phyloP scores from a whole-genome alignment of 2,113 vertebrate genomes.

The Caracal caracal region DNA sequence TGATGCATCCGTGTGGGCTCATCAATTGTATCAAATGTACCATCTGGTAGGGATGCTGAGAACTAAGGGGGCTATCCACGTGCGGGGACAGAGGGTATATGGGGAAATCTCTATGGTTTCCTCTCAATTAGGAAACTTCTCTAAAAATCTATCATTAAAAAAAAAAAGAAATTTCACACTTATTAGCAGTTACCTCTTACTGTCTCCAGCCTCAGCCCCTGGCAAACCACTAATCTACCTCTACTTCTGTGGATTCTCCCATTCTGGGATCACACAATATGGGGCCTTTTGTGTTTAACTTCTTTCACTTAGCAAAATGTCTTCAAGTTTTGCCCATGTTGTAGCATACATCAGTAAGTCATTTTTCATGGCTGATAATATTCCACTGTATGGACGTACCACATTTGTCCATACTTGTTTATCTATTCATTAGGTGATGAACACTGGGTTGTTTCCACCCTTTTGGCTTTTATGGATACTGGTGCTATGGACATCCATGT shows the following conservation, averaged over 20 bases:
- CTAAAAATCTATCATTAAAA: background rate
- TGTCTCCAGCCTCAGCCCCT: too few relatives aligned
- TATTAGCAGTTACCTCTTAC: background rate
- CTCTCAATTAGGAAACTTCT: background rate
- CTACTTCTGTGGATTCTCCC: background rate
- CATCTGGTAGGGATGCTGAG: background rate
- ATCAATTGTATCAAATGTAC: background rate
- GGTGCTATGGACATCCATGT: background rate
- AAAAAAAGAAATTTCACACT: background rate
- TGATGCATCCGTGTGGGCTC: accelerated
- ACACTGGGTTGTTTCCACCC: background rate
- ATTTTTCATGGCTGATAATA: background rate
- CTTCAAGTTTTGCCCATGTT: background rate
- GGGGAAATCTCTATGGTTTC: background rate
- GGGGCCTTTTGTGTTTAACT: background rate
- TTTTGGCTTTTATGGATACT: background rate
- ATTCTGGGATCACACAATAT: background rate
- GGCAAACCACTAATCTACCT: too few relatives aligned
- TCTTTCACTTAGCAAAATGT: background rate
- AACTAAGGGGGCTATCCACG: background rate
- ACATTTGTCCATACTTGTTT: background rate
- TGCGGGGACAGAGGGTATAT: accelerated
- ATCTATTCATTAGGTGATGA: background rate
- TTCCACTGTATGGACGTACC: too few relatives aligned
- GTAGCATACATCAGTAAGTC: too few relatives aligned